Evolutionary conservation across 2,797 vertebrate genomes (phyloP).

Genomic region (Micrastur ruficollis): DNA sequence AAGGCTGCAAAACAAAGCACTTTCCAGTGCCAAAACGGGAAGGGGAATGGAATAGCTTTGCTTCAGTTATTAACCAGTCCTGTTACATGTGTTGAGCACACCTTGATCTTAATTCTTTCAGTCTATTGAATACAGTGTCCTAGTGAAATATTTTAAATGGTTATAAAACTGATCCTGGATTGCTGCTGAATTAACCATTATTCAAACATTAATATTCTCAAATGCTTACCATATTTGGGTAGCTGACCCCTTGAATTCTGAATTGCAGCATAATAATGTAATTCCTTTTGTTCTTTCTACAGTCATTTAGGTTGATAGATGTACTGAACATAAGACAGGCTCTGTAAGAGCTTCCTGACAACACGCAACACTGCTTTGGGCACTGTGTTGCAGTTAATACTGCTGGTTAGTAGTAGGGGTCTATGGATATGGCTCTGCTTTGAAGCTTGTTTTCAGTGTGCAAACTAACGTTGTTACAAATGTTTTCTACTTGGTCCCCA

Average conservation of each 20-base stretch:
- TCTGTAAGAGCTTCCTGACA: not conserved
- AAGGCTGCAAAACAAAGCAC: not conserved
- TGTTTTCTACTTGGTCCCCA: not conserved
- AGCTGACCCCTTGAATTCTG: not conserved
- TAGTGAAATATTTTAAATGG: not conserved
- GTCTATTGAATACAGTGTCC: not conserved
- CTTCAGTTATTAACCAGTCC: conserved; percentile 19
- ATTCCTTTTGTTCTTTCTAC: not conserved
- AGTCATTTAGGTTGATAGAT: not conserved
- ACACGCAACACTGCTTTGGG: not conserved
- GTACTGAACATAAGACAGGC: not conserved
- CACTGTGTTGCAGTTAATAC: not conserved
- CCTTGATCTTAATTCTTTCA: not conserved
- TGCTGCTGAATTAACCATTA: not conserved
- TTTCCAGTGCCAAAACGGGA: not conserved
- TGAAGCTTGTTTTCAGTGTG: not conserved
- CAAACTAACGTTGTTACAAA: not conserved
- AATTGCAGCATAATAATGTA: not conserved
- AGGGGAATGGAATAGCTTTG: not conserved
- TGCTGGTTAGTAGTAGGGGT: not conserved
- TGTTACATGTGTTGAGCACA: not conserved
- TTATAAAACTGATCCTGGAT: not conserved
- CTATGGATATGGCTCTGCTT: not conserved
- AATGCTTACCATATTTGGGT: not conserved
- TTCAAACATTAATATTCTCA: not conserved